Evolutionary conservation across 2,113 vertebrate genomes (phyloP), one percentile per base, ranked within the genome.

Genomic region (Urocitellus parryii): DNA sequence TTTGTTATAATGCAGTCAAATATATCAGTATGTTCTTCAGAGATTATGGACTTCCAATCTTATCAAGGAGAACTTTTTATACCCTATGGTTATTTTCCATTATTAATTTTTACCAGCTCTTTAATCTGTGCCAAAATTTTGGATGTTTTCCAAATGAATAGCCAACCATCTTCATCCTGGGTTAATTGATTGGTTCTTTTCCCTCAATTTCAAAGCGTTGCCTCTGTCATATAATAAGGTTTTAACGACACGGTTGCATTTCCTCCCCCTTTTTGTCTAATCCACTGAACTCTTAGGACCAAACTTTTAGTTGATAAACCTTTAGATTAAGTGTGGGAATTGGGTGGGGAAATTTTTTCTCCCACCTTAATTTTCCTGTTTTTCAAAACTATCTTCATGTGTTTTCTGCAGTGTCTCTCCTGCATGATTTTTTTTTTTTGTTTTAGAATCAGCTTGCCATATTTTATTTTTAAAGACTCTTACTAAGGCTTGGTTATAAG

Each of bases 91-190:
- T 63, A 39, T 22, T 81, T 77, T 51, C 27, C 80, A 76, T 68
- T 48, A 92, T 42, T 56, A 79, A 68, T 72, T 68, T 87, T 74
- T 39, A 51, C 51, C n/a, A 61, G 39, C 48, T 77, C 16, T 45
- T 90, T 74, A 85, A 86, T 61, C 8, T 10, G 48, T 48, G 1
- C 56, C 34, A 45, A 81, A 68, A 42, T 58, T 87, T 68, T 79
- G 22, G 27, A 1, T 76, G 27, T 79, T 90, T 96, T 92, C 34
- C 42, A 80, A 85, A 78, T n/a, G 27, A 94, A 76, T 58, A 53
- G 17, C 7, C 2, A 37, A 51, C 37, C 29, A 7, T 68, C 34
- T 45, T 84, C n/a, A 80, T 79, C 65, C 5, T 12, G 79, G 37
- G n/a, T 67, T 93, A 13, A 63, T 4, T 37, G 65, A 27, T 51